Percentiles rank a stretch among this genome's conserved stretches.
Evolutionary conservation across 2,113 vertebrate genomes (phyloP).

Genomic region (Passer domesticus): DNA sequence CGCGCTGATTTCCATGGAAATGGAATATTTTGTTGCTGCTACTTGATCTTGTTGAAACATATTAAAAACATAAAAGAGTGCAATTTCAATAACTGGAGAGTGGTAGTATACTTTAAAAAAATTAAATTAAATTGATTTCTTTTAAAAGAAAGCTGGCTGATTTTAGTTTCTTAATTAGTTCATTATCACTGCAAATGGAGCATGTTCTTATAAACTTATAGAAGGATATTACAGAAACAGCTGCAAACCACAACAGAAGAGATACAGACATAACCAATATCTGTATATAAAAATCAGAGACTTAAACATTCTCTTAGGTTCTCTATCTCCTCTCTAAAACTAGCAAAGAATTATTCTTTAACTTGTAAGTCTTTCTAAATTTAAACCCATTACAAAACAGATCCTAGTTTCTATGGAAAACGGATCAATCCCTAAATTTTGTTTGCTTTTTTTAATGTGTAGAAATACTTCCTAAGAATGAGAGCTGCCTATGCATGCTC

Average conservation of each 20-base stretch:
- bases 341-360: neutral
- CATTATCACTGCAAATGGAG: conserved; percentile 34
- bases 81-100: conserved; percentile 22
- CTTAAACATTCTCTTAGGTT: neutral
- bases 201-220: neutral
- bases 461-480: neutral
- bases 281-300: neutral
- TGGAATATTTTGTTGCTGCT: conserved; percentile 44
- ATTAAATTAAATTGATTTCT: conserved; percentile 36
- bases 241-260: neutral
- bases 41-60: conserved; percentile 30
- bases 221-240: neutral
- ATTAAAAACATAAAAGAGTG: conserved; percentile 16
- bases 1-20: conserved; percentile 56
- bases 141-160: conserved; percentile 19
- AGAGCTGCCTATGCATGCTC: neutral
- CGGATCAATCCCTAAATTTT: neutral
- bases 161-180: conserved; percentile 48
- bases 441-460: neutral
- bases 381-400: neutral
- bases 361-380: neutral
- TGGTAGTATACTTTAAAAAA: neutral
- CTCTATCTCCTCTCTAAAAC: neutral
- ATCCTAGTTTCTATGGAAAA: neutral
- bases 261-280: neutral